phyloP scores from a whole-genome alignment of 2,113 vertebrate species.

The Smithornis capensis region DNA sequence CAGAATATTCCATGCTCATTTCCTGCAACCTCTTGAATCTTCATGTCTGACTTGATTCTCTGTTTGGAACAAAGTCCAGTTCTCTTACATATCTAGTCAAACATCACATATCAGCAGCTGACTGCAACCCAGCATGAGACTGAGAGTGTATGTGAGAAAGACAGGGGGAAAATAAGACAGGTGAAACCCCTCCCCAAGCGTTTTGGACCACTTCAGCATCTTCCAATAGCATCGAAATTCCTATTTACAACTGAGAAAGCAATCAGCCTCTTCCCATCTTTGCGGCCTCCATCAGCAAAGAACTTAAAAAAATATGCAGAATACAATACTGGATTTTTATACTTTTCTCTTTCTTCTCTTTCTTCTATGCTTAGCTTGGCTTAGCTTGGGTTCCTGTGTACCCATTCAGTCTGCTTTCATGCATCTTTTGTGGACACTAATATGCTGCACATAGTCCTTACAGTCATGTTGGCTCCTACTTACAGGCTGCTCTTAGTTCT shows the following conservation, averaged over 20 bases:
- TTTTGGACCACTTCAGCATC: neutral
- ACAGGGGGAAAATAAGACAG: neutral
- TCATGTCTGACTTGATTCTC: neutral
- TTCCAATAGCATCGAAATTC: neutral
- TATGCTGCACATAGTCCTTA: neutral
- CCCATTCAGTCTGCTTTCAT: neutral
- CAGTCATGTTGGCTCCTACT: neutral
- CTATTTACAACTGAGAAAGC: neutral
- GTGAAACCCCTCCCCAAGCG: neutral
- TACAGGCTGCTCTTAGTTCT: neutral
- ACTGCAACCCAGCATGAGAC: neutral
- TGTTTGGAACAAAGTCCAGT: neutral
- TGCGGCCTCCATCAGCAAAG: neutral
- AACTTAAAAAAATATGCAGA: neutral
- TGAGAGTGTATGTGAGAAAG: neutral
- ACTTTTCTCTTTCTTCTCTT: neutral
- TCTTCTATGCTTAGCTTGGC: neutral
- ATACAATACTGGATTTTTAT: neutral
- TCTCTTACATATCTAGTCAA: neutral
- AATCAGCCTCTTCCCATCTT: neutral
- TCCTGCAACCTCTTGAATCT: neutral
- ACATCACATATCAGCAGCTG: neutral
- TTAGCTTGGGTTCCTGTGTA: neutral
- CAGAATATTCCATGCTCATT: neutral
- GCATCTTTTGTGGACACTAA: neutral